Evolutionary conservation across 2,888 invertebrate species (phyloP).

Genomic region (Sympetrum striolatum): DNA sequence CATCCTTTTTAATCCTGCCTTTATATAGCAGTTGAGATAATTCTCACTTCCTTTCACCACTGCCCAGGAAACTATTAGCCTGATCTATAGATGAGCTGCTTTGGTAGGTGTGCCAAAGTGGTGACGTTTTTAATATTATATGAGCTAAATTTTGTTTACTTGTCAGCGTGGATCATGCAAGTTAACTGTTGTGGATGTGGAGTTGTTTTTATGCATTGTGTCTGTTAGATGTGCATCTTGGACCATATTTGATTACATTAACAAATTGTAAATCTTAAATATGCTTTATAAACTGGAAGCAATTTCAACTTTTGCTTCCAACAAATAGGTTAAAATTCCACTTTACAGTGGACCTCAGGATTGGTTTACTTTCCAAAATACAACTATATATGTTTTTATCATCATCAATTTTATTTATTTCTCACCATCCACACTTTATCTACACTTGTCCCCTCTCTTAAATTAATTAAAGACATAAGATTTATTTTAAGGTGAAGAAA

Average conservation of each 20-base stretch:
- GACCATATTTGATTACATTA: background rate
- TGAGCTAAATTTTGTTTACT: slow-evolving; percentile 1
- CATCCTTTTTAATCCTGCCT: slow-evolving; percentile 69
- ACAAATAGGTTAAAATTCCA: background rate
- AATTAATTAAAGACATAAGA: background rate
- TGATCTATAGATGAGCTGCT: slow-evolving; percentile 6
- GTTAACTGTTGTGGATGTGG: background rate
- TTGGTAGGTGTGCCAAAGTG: slow-evolving; percentile 11
- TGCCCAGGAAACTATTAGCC: slow-evolving; percentile 9
- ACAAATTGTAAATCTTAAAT: background rate
- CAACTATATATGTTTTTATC: background rate
- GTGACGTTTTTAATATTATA: slow-evolving; percentile 13
- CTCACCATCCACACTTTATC: background rate
- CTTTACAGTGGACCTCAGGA: background rate
- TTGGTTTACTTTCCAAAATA: background rate
- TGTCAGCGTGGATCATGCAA: background rate
- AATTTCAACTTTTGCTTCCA: background rate
- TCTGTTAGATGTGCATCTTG: background rate
- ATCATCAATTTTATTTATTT: background rate
- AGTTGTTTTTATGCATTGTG: background rate
- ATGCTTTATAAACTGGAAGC: background rate
- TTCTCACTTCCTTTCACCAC: slow-evolving; percentile 30
- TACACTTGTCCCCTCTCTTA: background rate
- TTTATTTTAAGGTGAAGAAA: background rate
- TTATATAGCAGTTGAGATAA: background rate